Conservation (phyloP, 2,888 invertebrate genomes). For the Steinernema scapterisci region DNA sequence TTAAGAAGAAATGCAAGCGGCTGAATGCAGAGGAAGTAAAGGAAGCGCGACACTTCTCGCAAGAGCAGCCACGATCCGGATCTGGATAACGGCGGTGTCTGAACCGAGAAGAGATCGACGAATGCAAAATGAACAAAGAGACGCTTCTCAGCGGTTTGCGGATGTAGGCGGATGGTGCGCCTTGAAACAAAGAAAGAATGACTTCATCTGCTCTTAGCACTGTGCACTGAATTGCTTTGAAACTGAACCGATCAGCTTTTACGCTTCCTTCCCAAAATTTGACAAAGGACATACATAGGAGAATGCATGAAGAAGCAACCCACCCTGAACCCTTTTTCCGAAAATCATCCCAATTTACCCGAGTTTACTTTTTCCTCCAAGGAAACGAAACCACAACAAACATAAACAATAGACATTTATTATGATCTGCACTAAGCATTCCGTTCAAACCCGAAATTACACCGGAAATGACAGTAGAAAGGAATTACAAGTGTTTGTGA, state of each 20-base stretch:
- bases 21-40: too few species aligned
- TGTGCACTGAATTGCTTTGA: neutral
- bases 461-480: constrained; percentile 14
- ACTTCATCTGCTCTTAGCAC: neutral
- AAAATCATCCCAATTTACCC: too few species aligned
- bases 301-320: too few species aligned
- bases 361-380: too few species aligned
- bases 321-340: too few species aligned
- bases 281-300: too few species aligned
- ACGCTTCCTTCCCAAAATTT: too few species aligned
- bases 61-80: neutral
- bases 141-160: neutral
- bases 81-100: neutral
- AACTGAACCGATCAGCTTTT: too few species aligned
- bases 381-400: too few species aligned
- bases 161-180: too few species aligned
- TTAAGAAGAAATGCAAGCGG: too few species aligned
- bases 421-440: neutral
- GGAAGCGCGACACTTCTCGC: too few species aligned
- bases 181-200: neutral
- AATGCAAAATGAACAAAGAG: neutral
- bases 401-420: neutral
- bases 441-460: constrained; percentile 18
- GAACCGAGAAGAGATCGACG: neutral
- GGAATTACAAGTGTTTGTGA: neutral